These are phyloP conservation scores for Watsonalla binaria DNA, from an alignment of 2,888 invertebrate genomes.

Conservation along the genomic window DNA sequence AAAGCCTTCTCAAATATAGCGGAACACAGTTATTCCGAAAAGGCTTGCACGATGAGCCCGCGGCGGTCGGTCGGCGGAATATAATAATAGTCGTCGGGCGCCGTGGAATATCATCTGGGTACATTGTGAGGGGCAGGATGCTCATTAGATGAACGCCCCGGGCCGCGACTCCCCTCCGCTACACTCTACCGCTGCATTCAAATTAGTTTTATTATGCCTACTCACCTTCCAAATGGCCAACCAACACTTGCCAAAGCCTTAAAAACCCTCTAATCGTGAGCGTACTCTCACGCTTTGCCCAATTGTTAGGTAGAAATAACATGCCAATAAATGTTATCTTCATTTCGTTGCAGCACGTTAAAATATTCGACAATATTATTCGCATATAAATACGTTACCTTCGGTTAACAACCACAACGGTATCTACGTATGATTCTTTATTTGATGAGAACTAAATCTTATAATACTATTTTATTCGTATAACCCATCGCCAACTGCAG, in stretches of 20 bases:
- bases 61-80: slow-evolving; percentile 57
- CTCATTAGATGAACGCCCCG: slow-evolving; percentile 73
- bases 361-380: no score
- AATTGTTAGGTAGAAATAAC: no score
- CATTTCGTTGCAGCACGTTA: no score
- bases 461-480: no score
- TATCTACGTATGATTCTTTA: no score
- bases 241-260: slow-evolving; percentile 14
- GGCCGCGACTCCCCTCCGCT: slow-evolving; percentile 36
- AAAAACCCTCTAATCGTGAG: neutral
- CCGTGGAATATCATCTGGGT: slow-evolving; percentile 68
- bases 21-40: slow-evolving; percentile 62
- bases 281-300: no score
- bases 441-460: no score
- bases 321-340: no score
- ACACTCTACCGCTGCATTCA: slow-evolving; percentile 31
- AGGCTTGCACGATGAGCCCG: slow-evolving; percentile 57
- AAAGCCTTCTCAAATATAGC: slow-evolving; percentile 45
- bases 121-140: slow-evolving; percentile 75
- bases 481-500: no score
- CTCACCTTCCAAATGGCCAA: slow-evolving; percentile 24
- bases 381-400: no score
- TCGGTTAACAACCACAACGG: no score
- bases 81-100: slow-evolving; percentile 70
- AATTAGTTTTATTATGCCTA: slow-evolving; percentile 43